Base-by-base conservation (phyloP, 1,140 invertebrate genomes). In the Leptinotarsa defecta region DNA sequence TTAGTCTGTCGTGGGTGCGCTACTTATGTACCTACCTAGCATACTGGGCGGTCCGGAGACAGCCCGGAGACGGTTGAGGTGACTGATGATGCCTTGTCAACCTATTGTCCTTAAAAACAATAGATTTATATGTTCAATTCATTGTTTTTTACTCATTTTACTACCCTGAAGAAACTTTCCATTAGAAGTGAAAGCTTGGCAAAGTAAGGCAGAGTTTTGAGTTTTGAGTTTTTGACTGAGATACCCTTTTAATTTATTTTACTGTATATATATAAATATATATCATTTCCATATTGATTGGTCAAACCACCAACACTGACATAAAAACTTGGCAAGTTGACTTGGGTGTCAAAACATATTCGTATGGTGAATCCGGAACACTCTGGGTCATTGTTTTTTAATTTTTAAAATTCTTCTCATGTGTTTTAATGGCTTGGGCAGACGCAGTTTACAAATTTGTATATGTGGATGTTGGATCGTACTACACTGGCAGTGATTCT, bases 391-490 rank as follows among this genome's bases (percentile, higher is more conserved):
- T 68, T 71, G 65, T 75, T 75, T 68, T 68, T 78, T 43, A 84
- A 84, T 75, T 85, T 82, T 71, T 82, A 81, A 61, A 75, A 5
- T 70, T 82, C 75, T 76, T 84, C 81, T 77, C 83, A 78, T 24
- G 80, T 86, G 43, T 73, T n/a, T 49, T 67, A 17, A 27, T 61
- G 19, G 48, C 1, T 52, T 43, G 49, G 2, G 8, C 13, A 22
- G 52, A 74, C 49, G 27, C 62, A 15, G 63, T 22, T 27, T 22
- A 61, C 19, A 22, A 57, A 22, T 77, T 77, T 73, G 27, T 76
- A 43, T 72, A 20, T n/a, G 63, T 72, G n/a, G 77, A 75, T 63
- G 65, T 78, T 68, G 77, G 69, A 57, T 48, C 77, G 34, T 76
- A 75, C 71, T 68, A 72, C 22, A 43, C n/a, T n/a, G 22, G 49